Conservation (phyloP, 2,888 invertebrate species). For the Plebejus melissa region DNA sequence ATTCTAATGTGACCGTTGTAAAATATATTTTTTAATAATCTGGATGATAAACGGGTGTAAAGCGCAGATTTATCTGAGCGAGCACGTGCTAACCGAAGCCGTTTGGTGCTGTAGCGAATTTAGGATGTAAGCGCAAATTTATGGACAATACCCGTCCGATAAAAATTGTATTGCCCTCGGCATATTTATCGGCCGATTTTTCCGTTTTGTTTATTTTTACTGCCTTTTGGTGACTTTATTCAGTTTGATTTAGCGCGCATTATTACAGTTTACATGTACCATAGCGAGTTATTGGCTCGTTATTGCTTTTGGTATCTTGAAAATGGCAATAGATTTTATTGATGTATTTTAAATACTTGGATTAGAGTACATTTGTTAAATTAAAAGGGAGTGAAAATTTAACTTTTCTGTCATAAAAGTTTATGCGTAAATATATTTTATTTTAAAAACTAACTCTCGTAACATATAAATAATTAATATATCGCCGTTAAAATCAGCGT, state of each 20-base stretch:
- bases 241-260: constrained; percentile 27
- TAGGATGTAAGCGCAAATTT: constrained; percentile 67
- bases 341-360: background rate
- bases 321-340: constrained; percentile 5
- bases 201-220: constrained; percentile 34
- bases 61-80: constrained; percentile 54
- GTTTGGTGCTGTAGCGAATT: constrained; percentile 57
- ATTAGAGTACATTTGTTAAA: no score
- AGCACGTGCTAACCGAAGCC: constrained; percentile 49
- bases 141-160: constrained; percentile 61
- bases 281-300: constrained; percentile 4
- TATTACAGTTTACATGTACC: constrained; percentile 11
- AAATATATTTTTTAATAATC: constrained; percentile 45
- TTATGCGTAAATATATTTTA: no score
- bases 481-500: background rate
- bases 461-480: background rate
- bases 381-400: no score
- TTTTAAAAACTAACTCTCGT: no score
- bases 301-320: constrained; percentile 3
- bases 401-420: no score
- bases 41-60: constrained; percentile 44
- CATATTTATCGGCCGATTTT: constrained; percentile 51
- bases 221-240: constrained; percentile 29
- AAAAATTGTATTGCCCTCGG: constrained; percentile 63
- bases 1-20: constrained; percentile 18